Evolutionary conservation across 2,113 vertebrate genomes (phyloP).

Genomic region (Centropristis striata): DNA sequence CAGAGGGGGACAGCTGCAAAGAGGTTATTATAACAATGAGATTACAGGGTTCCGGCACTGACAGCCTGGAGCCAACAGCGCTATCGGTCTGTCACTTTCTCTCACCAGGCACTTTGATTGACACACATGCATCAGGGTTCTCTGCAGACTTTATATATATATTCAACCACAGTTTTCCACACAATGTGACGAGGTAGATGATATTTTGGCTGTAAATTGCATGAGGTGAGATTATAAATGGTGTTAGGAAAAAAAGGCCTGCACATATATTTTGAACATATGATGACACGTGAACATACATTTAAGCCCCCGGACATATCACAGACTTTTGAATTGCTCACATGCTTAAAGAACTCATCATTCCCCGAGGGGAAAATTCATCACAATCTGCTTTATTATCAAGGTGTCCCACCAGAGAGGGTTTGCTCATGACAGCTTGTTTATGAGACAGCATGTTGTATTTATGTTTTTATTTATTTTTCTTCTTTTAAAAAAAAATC

Average conservation of each 20-base stretch:
- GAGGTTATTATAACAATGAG: slow-evolving; percentile 41
- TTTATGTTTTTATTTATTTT: slow-evolving; percentile 82
- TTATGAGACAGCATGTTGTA: slow-evolving; percentile 68
- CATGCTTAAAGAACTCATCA: slow-evolving; percentile 34
- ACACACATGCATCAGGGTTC: slow-evolving; percentile 38
- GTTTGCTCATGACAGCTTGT: slow-evolving; percentile 65
- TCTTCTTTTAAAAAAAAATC: slow-evolving; percentile 69
- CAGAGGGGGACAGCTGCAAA: too few relatives aligned
- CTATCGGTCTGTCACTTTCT: slow-evolving; percentile 49
- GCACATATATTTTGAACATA: slow-evolving; percentile 50
- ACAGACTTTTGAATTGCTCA: slow-evolving; percentile 61
- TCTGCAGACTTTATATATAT: slow-evolving; percentile 44
- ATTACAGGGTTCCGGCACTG: slow-evolving; percentile 56
- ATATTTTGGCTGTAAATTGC: slow-evolving; percentile 27
- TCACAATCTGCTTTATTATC: slow-evolving; percentile 40
- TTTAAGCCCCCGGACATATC: slow-evolving; percentile 66
- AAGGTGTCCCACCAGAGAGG: slow-evolving; percentile 38
- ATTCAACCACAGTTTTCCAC: slow-evolving; percentile 40
- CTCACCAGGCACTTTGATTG: slow-evolving; percentile 42
- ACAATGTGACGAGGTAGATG: slow-evolving; percentile 34
- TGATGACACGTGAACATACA: slow-evolving; percentile 33
- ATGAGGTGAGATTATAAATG: slow-evolving; percentile 33
- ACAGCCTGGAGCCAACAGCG: slow-evolving; percentile 48
- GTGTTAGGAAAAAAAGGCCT: slow-evolving; percentile 3
- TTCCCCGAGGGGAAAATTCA: slow-evolving; percentile 29